A percentile compares a stretch with the other conserved stretches of the same genome.
These are phyloP conservation scores for Columba janthina DNA, from an alignment of 2,113 vertebrate genomes.

Conservation along the genomic window DNA sequence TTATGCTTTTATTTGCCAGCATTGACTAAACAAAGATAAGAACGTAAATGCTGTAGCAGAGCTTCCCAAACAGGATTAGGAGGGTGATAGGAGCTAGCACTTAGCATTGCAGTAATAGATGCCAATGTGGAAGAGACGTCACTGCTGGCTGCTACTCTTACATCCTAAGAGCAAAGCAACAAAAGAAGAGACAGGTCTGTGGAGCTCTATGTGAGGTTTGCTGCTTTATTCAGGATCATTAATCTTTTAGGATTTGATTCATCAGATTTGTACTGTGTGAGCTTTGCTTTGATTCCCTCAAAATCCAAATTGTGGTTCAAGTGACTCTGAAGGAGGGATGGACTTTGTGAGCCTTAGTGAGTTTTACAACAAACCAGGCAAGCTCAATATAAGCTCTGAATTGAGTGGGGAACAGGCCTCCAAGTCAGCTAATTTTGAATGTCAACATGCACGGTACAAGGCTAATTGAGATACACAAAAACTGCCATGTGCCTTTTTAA, in stretches of 20 bases:
- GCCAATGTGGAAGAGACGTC: background rate
- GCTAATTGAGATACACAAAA: conserved; percentile 46
- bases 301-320: background rate
- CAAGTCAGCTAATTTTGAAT: background rate
- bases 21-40: conserved; percentile 39
- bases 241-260: background rate
- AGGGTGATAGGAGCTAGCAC: background rate
- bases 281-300: background rate
- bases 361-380: background rate
- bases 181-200: background rate
- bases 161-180: background rate
- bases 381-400: background rate
- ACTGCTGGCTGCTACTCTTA: background rate
- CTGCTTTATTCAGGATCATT: background rate
- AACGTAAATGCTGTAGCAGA: background rate
- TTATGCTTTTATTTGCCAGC: conserved; percentile 31
- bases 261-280: background rate
- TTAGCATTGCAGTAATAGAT: background rate
- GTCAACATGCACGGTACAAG: background rate
- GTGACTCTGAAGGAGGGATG: background rate
- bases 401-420: background rate
- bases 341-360: background rate
- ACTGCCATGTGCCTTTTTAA: conserved; percentile 9
- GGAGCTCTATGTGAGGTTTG: background rate
- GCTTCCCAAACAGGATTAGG: background rate